phyloP scores from a whole-genome alignment of 2,113 vertebrate genomes.

The Corythaixoides concolor region DNA sequence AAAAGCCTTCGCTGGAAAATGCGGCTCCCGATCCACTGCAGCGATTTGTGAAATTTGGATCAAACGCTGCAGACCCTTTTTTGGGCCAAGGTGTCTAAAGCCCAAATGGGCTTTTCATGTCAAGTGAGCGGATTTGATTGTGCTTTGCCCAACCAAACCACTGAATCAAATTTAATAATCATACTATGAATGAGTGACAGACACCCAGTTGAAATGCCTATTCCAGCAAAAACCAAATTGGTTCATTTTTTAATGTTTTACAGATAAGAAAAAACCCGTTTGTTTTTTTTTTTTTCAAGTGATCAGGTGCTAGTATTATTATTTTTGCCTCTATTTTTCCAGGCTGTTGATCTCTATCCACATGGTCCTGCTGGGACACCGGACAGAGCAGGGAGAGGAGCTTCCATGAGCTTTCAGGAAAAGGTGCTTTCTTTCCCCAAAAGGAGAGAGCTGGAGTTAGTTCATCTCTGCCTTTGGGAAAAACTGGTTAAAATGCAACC shows the following conservation, averaged over 20 bases:
- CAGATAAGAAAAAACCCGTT: background rate
- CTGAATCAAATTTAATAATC: background rate
- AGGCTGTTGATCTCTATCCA: background rate
- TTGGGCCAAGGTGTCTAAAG: background rate
- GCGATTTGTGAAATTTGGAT: background rate
- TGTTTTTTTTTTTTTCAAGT: fast-evolving
- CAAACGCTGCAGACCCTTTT: background rate
- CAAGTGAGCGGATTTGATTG: background rate
- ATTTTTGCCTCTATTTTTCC: background rate
- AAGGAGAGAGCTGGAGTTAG: background rate
- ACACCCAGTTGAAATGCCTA: fast-evolving
- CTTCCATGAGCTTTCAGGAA: background rate
- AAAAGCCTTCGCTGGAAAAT: background rate
- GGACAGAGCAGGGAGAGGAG: background rate
- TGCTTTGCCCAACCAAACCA: background rate
- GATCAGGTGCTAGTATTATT: too few species aligned
- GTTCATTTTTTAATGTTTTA: background rate
- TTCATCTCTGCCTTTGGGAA: background rate
- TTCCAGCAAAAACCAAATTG: fast-evolving
- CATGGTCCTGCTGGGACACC: background rate
- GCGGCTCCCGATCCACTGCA: background rate
- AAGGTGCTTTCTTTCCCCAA: background rate
- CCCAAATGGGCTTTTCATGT: background rate
- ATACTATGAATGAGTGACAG: fast-evolving
- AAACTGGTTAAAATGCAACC: background rate